These are phyloP conservation scores for Myotis brandtii DNA, from an alignment of 2,113 vertebrate species.

Conservation along the genomic window DNA sequence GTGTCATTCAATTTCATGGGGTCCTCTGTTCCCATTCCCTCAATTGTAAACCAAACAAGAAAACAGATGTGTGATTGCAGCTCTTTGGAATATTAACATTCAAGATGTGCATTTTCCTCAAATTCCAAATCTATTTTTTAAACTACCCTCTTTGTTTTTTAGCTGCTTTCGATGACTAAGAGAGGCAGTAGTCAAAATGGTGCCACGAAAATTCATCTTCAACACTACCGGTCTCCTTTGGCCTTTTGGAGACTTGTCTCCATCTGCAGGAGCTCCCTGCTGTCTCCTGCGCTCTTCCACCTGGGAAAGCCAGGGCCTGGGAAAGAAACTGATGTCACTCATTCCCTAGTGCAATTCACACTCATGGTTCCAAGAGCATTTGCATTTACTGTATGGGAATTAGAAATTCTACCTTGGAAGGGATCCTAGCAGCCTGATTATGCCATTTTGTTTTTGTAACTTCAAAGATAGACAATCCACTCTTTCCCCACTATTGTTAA, in stretches of 20 bases:
- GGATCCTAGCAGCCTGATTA: not conserved
- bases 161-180: not conserved
- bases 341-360: not conserved
- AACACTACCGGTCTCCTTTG: not conserved
- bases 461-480: not conserved
- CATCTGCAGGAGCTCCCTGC: rapidly evolving
- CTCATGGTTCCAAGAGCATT: not conserved
- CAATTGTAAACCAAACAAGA: slow-evolving; percentile 69
- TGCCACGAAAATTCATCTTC: not conserved
- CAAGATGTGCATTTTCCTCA: not conserved
- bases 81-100: slow-evolving; percentile 70
- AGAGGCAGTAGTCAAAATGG: not conserved
- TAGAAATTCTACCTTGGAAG: not conserved
- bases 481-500: not conserved
- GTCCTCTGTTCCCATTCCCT: slow-evolving; percentile 23
- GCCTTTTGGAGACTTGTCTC: not conserved
- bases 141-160: not conserved
- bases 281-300: not conserved
- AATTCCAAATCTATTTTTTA: slow-evolving; percentile 57
- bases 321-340: not conserved
- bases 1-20: slow-evolving; percentile 73
- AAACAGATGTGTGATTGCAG: slow-evolving; percentile 68
- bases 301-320: not conserved
- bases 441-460: not conserved
- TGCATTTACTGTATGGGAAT: not conserved